A percentile compares a stretch with the other conserved stretches of the same genome.
Evolutionary conservation across 2,888 invertebrate genomes (phyloP).

Genomic region (Sarcophaga subvicina): DNA sequence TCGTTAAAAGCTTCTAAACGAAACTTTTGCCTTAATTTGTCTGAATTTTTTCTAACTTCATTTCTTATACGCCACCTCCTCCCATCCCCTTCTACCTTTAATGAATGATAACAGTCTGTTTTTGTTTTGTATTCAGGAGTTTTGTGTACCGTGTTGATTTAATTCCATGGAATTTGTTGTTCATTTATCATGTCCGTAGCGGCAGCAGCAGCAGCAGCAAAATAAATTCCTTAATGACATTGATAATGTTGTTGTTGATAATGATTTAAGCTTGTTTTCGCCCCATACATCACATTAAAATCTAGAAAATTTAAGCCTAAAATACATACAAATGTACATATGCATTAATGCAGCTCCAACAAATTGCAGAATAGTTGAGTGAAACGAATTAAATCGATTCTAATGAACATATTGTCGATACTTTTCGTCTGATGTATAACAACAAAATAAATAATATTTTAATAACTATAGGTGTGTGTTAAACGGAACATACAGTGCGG

Average conservation of each 20-base stretch:
- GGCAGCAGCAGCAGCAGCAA: not conserved
- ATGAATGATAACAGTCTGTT: not conserved
- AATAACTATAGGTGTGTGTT: not conserved
- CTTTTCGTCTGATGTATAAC: not conserved
- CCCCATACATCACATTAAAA: not conserved
- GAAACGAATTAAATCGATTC: not conserved
- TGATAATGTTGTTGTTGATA: not conserved
- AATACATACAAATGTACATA: not conserved
- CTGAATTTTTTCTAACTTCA: not conserved
- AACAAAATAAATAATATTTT: constrained; percentile 29
- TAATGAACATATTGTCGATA: not conserved
- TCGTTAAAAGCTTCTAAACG: not conserved
- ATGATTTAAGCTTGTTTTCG: not conserved
- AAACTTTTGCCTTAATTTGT: not conserved
- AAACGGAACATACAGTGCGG: not conserved
- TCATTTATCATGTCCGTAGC: not conserved
- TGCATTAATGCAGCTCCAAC: constrained; percentile 17
- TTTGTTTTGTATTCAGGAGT: not conserved
- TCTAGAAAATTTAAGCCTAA: not conserved
- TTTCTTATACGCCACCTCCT: not conserved
- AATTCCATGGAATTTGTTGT: constrained; percentile 2
- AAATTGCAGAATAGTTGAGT: not conserved
- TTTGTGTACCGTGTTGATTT: not conserved
- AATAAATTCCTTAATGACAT: constrained; percentile 1
- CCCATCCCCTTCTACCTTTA: not conserved